Percentiles rank a stretch among this genome's conserved stretches.
Conservation (phyloP, 2,888 invertebrate genomes). For the Athalia rosae region DNA sequence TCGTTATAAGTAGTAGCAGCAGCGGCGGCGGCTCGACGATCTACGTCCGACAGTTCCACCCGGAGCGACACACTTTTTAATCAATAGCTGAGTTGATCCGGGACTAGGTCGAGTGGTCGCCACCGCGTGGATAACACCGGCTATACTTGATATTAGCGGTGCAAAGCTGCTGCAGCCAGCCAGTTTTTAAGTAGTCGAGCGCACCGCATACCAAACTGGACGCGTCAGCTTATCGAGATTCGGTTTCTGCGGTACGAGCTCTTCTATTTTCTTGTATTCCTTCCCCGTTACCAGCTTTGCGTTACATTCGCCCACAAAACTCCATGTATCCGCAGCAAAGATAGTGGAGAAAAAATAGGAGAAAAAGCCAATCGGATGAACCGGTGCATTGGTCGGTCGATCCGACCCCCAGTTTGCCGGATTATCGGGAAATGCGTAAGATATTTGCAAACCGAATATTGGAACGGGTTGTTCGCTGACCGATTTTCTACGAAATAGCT, state of each 20-base stretch:
- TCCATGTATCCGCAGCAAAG: no score
- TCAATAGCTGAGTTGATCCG: conserved; percentile 61
- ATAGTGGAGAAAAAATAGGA: no score
- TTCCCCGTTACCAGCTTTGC: not conserved
- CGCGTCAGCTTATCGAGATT: conserved; percentile 65
- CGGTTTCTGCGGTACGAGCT: conserved; percentile 55
- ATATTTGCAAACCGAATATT: conserved; percentile 29
- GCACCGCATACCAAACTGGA: conserved; percentile 58
- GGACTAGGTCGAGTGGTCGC: conserved; percentile 65
- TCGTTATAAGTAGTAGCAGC: no score
- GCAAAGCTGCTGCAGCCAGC: conserved; percentile 39
- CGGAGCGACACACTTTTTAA: conserved; percentile 55
- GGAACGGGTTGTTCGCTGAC: conserved; percentile 12
- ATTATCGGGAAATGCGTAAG: conserved; percentile 9
- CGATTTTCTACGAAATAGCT: not conserved
- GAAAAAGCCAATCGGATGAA: not conserved
- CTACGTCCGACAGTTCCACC: conserved; percentile 9
- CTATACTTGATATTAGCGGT: conserved; percentile 61
- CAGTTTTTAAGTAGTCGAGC: conserved; percentile 56
- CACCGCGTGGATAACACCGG: conserved; percentile 42
- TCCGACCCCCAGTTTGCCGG: not conserved
- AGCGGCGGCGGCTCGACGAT: conserved; percentile 40
- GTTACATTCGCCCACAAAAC: not conserved
- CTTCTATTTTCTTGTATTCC: not conserved
- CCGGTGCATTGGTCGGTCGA: conserved; percentile 11